A percentile compares a stretch with the other conserved stretches of the same genome.
phyloP scores from a whole-genome alignment of 1,140 invertebrate species.

The Drosophila kohkoa region DNA sequence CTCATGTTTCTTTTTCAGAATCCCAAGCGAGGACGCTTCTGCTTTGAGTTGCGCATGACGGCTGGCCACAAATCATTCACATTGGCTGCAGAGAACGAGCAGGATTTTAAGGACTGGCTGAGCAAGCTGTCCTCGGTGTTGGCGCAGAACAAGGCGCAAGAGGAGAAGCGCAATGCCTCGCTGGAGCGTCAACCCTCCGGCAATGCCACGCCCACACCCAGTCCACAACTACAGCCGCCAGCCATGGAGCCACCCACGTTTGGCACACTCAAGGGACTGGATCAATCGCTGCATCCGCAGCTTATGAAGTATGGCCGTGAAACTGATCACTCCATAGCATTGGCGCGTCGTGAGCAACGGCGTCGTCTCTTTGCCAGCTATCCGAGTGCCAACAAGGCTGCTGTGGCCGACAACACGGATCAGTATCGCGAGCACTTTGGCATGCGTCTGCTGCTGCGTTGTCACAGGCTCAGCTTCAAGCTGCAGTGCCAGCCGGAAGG shows the following conservation, averaged over 20 bases:
- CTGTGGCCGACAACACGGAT: conserved; percentile 86
- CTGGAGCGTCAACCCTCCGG: conserved; percentile 87
- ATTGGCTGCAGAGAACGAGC: conserved; percentile 94
- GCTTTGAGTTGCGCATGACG: conserved; percentile 95
- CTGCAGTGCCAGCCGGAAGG: conserved; percentile 89
- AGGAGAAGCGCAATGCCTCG: conserved; percentile 88
- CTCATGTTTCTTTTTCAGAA: conserved; percentile 86
- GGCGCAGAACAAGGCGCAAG: conserved; percentile 90
- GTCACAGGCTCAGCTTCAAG: conserved; percentile 89
- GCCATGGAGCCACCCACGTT: conserved; percentile 83
- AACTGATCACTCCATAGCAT: conserved; percentile 93
- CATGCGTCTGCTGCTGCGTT: conserved; percentile 92
- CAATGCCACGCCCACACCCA: conserved; percentile 56
- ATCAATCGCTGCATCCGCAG: conserved; percentile 94
- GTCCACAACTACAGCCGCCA: conserved; percentile 47
- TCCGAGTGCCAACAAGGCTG: conserved; percentile 59
- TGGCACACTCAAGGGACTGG: conserved; percentile 93
- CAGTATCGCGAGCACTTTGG: conserved; percentile 92
- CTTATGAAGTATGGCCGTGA: conserved; percentile 95
- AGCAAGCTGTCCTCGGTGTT: conserved; percentile 90
- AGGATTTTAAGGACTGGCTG: conserved; percentile 94
- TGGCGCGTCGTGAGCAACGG: conserved; percentile 91
- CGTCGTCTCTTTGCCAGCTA: conserved; percentile 88
- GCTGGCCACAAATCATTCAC: conserved; percentile 93
- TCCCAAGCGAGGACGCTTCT: conserved; percentile 92